phyloP scores from a whole-genome alignment of 2,797 vertebrate genomes.

The Aphelocoma californica region DNA sequence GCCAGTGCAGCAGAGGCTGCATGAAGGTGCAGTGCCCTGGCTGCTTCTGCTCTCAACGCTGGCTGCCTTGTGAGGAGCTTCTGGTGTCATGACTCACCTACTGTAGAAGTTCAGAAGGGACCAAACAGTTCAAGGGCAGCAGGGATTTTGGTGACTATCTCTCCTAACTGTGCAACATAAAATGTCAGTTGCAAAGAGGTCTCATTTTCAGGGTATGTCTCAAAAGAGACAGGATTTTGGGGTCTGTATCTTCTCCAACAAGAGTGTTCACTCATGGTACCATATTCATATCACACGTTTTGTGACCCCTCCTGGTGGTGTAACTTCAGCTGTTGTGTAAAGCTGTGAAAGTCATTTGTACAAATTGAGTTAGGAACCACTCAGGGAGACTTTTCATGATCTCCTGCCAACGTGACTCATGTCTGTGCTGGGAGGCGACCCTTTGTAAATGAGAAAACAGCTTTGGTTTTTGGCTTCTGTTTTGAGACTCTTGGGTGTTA shows the following conservation, averaged over 20 bases:
- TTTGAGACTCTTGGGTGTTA: neutral
- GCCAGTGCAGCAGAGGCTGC: neutral
- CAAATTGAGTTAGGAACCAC: neutral
- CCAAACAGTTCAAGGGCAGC: neutral
- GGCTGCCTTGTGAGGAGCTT: neutral
- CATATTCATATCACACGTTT: neutral
- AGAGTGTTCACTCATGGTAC: neutral
- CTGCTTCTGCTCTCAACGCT: neutral
- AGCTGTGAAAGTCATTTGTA: neutral
- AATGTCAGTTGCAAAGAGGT: neutral
- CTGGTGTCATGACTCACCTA: neutral
- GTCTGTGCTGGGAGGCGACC: neutral
- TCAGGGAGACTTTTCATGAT: fast-evolving
- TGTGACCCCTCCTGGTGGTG: neutral
- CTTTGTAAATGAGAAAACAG: neutral
- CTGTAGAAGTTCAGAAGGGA: neutral
- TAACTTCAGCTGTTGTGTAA: neutral
- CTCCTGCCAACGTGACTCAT: neutral
- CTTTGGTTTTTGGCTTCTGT: neutral
- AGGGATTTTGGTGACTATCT: neutral
- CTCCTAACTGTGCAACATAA: neutral
- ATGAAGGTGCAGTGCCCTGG: neutral
- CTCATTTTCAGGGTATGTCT: neutral
- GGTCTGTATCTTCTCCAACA: neutral
- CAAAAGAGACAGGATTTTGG: neutral